These are phyloP conservation scores for Dermatemys mawii DNA, from an alignment of 2,113 vertebrate genomes.

Conservation along the genomic window DNA sequence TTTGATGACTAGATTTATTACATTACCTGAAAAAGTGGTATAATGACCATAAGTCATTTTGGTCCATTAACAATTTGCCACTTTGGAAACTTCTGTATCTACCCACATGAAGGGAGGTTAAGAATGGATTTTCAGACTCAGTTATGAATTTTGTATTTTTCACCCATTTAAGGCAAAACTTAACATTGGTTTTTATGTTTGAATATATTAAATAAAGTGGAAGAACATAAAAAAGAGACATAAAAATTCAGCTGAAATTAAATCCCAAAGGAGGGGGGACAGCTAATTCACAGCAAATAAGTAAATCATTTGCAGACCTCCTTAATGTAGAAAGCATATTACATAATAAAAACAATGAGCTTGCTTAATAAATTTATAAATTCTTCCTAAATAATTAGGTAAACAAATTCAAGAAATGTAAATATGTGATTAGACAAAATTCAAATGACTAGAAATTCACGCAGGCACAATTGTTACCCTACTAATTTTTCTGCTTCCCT, in stretches of 20 bases:
- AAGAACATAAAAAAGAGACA: neutral
- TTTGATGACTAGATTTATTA: neutral
- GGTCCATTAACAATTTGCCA: neutral
- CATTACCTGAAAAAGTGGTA: neutral
- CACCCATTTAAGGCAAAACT: neutral
- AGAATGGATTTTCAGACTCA: neutral
- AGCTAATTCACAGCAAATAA: neutral
- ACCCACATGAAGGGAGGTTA: accelerated
- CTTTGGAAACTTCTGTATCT: neutral
- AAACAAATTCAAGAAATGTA: slow-evolving; percentile 37
- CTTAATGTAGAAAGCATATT: slow-evolving; percentile 4
- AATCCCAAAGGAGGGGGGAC: neutral
- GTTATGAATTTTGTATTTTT: neutral
- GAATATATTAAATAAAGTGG: neutral
- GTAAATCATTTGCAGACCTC: neutral
- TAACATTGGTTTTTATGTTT: neutral
- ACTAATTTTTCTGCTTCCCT: slow-evolving; percentile 75
- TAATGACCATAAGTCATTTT: neutral
- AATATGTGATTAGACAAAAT: slow-evolving; percentile 3
- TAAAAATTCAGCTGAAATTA: slow-evolving; percentile 36
- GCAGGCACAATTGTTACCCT: slow-evolving; percentile 59
- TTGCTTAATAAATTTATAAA: slow-evolving; percentile 23
- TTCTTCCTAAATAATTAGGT: slow-evolving; percentile 33
- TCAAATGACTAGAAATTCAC: slow-evolving; percentile 2
- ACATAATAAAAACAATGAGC: neutral